phyloP scores from a whole-genome alignment of 2,113 vertebrate species.

The Otocyon megalotis region DNA sequence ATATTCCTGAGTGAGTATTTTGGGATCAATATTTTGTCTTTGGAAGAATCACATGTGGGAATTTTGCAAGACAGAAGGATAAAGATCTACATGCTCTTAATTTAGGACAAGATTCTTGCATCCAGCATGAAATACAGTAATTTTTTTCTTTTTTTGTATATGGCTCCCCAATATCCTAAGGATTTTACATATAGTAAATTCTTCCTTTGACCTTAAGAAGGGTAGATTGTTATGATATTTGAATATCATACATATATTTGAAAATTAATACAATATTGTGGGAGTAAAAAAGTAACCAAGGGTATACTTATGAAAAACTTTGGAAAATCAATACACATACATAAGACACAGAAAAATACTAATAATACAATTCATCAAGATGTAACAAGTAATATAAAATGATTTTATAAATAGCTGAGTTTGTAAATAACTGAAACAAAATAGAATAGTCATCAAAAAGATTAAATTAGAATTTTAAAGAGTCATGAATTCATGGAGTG shows the following conservation, averaged over 20 bases:
- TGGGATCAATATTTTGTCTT: constrained; percentile 28
- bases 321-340: background rate
- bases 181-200: background rate
- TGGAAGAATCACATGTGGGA: constrained; percentile 50
- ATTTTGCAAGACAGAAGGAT: background rate
- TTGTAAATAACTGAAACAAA: constrained; percentile 34
- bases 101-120: constrained; percentile 30
- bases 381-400: background rate
- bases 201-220: background rate
- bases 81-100: constrained; percentile 28
- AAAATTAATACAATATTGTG: background rate
- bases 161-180: background rate
- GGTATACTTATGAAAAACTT: background rate
- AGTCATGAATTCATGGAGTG: background rate
- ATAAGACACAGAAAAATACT: background rate
- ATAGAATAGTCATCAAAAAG: background rate
- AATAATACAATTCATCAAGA: background rate
- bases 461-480: background rate
- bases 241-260: background rate
- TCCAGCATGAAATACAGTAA: background rate
- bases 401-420: background rate
- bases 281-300: constrained; percentile 1
- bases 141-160: background rate
- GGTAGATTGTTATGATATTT: background rate
- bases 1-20: constrained; percentile 59